Conservation (phyloP, 2,888 invertebrate species). For the Eupeodes luniger region DNA sequence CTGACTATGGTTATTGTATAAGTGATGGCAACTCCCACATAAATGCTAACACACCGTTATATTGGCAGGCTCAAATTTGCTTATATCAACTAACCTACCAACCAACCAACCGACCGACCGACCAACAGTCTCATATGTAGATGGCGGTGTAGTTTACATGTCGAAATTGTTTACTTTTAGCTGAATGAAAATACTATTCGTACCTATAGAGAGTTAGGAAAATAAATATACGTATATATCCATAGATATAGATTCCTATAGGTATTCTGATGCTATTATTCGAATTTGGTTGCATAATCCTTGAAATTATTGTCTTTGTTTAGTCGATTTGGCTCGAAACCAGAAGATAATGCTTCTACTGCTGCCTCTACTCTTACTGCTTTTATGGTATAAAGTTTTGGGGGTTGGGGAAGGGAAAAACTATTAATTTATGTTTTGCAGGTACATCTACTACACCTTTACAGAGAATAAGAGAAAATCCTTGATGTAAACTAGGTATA, state of each 20-base stretch:
- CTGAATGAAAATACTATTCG: not conserved
- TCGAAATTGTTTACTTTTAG: not conserved
- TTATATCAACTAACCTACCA: not conserved
- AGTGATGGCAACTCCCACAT: slow-evolving; percentile 17
- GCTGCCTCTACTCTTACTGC: not conserved
- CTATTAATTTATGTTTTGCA: slow-evolving; percentile 69
- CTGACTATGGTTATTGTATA: slow-evolving; percentile 47
- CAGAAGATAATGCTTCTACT: slow-evolving; percentile 63
- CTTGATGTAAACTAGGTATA: slow-evolving; percentile 24
- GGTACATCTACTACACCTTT: not conserved
- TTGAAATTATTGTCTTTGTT: slow-evolving; percentile 57
- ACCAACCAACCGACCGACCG: not conserved
- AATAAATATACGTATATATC: too few species aligned
- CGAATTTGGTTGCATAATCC: slow-evolving; percentile 66
- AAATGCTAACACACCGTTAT: slow-evolving; percentile 27
- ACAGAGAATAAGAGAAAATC: slow-evolving; percentile 8
- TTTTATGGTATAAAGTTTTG: slow-evolving; percentile 21
- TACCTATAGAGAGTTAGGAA: too few species aligned
- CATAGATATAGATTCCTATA: not conserved
- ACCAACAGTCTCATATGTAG: slow-evolving; percentile 5
- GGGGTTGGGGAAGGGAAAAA: not conserved
- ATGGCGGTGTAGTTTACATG: not conserved
- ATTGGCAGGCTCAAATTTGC: not conserved
- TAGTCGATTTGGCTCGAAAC: slow-evolving; percentile 67
- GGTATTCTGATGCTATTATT: slow-evolving; percentile 33